Conservation (phyloP, 2,797 vertebrate genomes). For the Sebastes trivittatus region DNA sequence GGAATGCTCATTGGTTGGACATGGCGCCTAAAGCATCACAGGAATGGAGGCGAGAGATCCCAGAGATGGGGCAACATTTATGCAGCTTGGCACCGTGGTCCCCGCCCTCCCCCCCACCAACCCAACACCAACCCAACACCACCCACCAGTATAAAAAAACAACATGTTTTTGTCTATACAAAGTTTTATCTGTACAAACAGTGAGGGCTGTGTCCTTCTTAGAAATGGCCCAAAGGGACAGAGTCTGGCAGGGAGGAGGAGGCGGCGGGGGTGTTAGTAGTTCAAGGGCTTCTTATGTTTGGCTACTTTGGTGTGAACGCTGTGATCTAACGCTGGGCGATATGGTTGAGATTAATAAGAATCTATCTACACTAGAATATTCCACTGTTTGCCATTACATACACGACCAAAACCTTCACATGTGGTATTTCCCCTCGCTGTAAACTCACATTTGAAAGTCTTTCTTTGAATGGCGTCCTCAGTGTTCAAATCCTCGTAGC, state of each 20-base stretch:
- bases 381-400: not conserved
- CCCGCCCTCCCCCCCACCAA: not conserved
- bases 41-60: conserved; percentile 73
- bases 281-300: conserved; percentile 30
- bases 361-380: too few relatives aligned
- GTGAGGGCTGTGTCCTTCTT: conserved; percentile 45
- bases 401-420: not conserved
- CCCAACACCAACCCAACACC: not conserved
- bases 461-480: not conserved
- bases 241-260: conserved; percentile 9
- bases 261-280: not conserved
- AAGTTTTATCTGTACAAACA: conserved; percentile 56
- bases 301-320: conserved; percentile 6
- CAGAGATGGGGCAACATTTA: conserved; percentile 64
- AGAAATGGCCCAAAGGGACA: conserved; percentile 50
- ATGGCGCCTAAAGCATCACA: conserved; percentile 68
- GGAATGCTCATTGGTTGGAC: conserved; percentile 73
- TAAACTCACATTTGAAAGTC: not conserved
- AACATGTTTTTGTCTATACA: conserved; percentile 36
- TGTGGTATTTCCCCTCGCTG: not conserved
- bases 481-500: too few relatives aligned
- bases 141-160: conserved; percentile 6
- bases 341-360: not conserved
- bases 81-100: conserved; percentile 8
- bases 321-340: not conserved